Base-by-base conservation (phyloP, 2,888 invertebrate genomes). In the Mycalesis mineus region DNA sequence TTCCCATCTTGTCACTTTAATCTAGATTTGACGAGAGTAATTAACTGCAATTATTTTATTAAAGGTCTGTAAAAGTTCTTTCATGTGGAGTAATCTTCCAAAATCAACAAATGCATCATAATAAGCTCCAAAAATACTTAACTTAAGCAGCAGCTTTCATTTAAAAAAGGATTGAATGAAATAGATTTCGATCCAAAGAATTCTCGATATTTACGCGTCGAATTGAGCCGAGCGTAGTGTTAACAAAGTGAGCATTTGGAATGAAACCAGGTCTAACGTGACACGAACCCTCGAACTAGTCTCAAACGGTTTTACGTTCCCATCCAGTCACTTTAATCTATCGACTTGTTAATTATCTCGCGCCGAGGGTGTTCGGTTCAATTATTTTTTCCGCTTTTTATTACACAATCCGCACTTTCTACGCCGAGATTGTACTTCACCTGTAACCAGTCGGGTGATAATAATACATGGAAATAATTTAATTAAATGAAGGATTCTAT, bases 361-460 rank as follows among this genome's bases (percentile, higher is more conserved):
- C 72, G 75, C 78, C 71, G 78, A 77, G 83, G 81, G 83, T 76
- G 85, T 85, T 87, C 84, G 88, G 85, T 85, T 87, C 84, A 88
- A 86, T 88, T 88, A 84, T 86, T 87, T 81, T 85, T 84, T 75
- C 78, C 36, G 11, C 36, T 80, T 79, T 80, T 80, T 81, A 84
- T 82, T 76, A 61, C 80, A 78, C 82, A 80, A 82, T 83, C 80
- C 85, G 83, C 84, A 75, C 75, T 80, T 85, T 81, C 80, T 86
- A 82, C 80, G 88, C 81, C 80, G 88, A 88, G 86, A 84, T 88
- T 88, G 88, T 87, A 88, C 88, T 88, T 82, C 84, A 88, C 84
- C 82, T 84, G 85, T 22, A 78, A 80, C 80, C 79, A 75, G 83
- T 78, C 81, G 82, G 78, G 74, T 79, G 78, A 73, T 83, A 85